Percentiles rank a stretch among this genome's conserved stretches.
Conservation (phyloP, 2,797 vertebrate species). For the Esox masquinongy region DNA sequence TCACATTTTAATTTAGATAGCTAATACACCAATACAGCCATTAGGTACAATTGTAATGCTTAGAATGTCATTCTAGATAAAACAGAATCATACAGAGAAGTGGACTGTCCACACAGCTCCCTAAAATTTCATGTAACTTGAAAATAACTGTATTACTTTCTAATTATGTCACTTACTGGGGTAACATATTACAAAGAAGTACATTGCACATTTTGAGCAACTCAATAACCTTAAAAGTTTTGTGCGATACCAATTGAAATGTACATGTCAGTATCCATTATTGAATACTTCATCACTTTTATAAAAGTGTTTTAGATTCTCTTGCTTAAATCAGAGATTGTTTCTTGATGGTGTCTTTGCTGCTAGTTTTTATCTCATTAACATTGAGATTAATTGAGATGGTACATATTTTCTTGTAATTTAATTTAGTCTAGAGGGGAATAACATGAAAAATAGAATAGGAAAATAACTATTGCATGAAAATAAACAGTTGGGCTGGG, state of each 20-base stretch:
- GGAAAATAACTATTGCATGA: conserved; percentile 14
- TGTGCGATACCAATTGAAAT: neutral
- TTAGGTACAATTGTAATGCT: neutral
- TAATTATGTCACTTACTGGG: neutral
- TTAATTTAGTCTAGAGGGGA: conserved; percentile 9
- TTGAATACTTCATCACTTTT: neutral
- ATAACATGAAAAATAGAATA: conserved; percentile 16
- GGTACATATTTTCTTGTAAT: conserved; percentile 10
- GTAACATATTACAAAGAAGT: neutral
- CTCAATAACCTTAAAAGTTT: neutral
- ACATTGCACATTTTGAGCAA: neutral
- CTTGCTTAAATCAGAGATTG: neutral
- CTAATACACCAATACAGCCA: neutral
- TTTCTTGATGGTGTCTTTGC: neutral
- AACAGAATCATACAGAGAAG: neutral
- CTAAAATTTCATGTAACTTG: neutral
- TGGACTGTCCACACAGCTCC: neutral
- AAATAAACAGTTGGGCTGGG: conserved; percentile 13
- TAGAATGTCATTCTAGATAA: neutral
- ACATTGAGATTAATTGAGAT: conserved; percentile 14
- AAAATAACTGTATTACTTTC: neutral
- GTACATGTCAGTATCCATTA: neutral
- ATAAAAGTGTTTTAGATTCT: neutral
- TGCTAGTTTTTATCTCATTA: conserved; percentile 14
- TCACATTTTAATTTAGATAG: no score